These are phyloP conservation scores for Ispidina lecontei DNA, from an alignment of 2,797 vertebrate species.

Conservation along the genomic window DNA sequence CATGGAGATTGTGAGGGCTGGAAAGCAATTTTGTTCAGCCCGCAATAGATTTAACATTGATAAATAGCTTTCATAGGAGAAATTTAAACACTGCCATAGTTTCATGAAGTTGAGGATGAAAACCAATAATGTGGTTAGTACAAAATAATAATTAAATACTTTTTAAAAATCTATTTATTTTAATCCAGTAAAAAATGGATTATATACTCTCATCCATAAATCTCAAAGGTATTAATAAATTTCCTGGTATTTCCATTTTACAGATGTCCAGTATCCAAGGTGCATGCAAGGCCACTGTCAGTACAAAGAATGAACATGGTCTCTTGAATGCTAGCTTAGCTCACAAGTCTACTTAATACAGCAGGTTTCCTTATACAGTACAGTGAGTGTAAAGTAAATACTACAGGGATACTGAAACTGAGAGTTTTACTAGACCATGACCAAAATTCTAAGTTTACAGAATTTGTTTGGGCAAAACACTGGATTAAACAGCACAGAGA, in stretches of 20 bases:
- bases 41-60: not conserved
- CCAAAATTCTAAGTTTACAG: not conserved
- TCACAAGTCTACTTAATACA: not conserved
- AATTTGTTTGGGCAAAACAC: not conserved
- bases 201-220: not conserved
- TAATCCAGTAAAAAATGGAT: not conserved
- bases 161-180: not conserved
- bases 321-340: not conserved
- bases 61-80: not conserved
- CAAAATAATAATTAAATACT: not conserved
- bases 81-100: not conserved
- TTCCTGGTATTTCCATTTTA: not conserved
- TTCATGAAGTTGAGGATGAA: not conserved
- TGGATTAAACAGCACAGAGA: not conserved
- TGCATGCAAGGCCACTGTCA: not conserved
- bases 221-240: not conserved
- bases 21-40: not conserved
- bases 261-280: not conserved
- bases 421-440: not conserved
- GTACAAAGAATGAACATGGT: not conserved
- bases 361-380: not conserved
- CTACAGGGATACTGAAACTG: not conserved
- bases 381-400: not conserved
- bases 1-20: not conserved
- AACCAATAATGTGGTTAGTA: not conserved